These are phyloP conservation scores for Atherinosoma microstoma DNA, from an alignment of 2,797 vertebrate genomes.

Conservation along the genomic window DNA sequence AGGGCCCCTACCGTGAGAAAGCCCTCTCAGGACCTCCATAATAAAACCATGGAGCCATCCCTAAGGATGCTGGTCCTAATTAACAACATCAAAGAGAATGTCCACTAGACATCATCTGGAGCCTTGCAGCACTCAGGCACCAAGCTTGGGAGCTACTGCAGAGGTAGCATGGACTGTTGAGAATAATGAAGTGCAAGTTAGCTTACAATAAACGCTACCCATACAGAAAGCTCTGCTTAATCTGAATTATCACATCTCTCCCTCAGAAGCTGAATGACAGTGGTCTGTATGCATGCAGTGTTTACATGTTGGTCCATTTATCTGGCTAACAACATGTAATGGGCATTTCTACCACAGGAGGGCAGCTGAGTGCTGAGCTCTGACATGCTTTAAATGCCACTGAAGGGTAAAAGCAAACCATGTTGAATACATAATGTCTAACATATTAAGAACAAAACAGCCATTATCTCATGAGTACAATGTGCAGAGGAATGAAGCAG, in stretches of 20 bases:
- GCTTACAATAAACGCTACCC: conserved; percentile 1
- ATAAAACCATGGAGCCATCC: conserved; percentile 69
- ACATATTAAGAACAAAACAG: not conserved
- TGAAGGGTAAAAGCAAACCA: not conserved
- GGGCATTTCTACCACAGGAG: conserved; percentile 66
- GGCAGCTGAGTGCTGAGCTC: conserved; percentile 50
- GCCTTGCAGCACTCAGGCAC: conserved; percentile 22
- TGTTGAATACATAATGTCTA: conserved; percentile 1
- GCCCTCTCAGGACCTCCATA: conserved; percentile 56
- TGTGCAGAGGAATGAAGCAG: not conserved
- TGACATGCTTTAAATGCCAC: not conserved
- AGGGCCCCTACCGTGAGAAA: conserved; percentile 79
- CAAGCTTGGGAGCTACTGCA: conserved; percentile 15
- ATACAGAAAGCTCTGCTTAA: conserved; percentile 31
- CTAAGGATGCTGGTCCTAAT: conserved; percentile 64
- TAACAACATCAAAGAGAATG: conserved; percentile 70
- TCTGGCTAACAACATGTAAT: conserved; percentile 24
- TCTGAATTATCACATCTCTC: conserved; percentile 17
- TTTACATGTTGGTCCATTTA: conserved; percentile 46
- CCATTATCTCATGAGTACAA: not conserved
- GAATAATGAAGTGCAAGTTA: conserved; percentile 18
- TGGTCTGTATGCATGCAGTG: conserved; percentile 31
- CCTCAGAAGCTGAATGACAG: conserved; percentile 54
- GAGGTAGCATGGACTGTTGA: conserved; percentile 12
- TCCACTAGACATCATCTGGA: conserved; percentile 52